Conservation (phyloP, 2,888 invertebrate genomes). For the Antheraea assamensis region DNA sequence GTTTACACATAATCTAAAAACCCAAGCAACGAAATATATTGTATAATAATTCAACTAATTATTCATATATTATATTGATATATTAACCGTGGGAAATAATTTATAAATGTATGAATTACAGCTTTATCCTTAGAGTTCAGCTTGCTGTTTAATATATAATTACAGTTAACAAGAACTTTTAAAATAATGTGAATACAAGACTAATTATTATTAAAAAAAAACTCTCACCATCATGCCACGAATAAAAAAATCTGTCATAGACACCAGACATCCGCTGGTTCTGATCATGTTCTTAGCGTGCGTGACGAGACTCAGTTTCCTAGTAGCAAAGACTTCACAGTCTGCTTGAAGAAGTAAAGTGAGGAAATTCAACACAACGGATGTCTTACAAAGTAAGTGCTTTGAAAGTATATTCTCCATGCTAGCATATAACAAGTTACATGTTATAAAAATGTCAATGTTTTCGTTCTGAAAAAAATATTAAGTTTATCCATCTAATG, state of each 20-base stretch:
- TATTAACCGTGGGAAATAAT: too few relatives aligned
- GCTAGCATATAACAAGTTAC: conserved; percentile 55
- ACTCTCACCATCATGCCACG: conserved; percentile 59
- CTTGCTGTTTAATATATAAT: too few relatives aligned
- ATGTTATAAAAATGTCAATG: conserved; percentile 51
- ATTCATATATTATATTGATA: too few relatives aligned
- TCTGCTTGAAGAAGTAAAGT: conserved; percentile 50
- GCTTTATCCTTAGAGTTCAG: too few relatives aligned
- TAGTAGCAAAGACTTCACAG: conserved; percentile 37
- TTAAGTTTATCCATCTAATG: background rate
- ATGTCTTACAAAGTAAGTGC: conserved; percentile 47
- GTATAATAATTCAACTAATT: too few relatives aligned
- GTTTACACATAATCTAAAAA: too few relatives aligned
- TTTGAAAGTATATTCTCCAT: conserved; percentile 46
- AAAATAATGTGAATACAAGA: too few relatives aligned
- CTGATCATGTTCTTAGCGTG: conserved; percentile 61
- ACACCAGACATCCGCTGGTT: conserved; percentile 62
- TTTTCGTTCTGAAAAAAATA: conserved; percentile 39
- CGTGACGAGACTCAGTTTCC: conserved; percentile 38
- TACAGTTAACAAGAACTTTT: too few relatives aligned
- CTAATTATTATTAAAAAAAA: background rate
- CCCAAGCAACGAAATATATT: too few relatives aligned
- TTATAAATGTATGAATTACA: too few relatives aligned
- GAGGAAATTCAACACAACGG: conserved; percentile 57
- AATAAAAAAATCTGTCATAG: conserved; percentile 58